phyloP scores from a whole-genome alignment of 2,888 invertebrate genomes.

The Melitaea athalia region DNA sequence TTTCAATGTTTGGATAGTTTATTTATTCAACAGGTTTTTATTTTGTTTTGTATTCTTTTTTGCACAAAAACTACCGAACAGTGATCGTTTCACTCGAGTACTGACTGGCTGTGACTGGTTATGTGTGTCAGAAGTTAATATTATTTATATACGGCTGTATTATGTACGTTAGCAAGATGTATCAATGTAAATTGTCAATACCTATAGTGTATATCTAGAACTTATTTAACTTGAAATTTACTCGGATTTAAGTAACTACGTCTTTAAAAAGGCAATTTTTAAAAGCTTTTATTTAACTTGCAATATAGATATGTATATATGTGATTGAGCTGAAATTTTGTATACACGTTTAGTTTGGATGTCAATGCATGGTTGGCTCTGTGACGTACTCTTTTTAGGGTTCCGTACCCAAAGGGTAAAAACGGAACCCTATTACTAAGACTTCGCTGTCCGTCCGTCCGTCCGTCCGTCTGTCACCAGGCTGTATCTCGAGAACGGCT shows the following conservation, averaged over 20 bases:
- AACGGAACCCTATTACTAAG: no score
- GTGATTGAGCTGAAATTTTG: no score
- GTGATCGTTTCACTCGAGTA: conserved; percentile 5
- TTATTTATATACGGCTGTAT: background rate
- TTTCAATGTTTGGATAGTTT: conserved; percentile 11
- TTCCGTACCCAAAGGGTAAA: no score
- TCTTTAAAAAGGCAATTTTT: background rate
- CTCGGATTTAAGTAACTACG: background rate
- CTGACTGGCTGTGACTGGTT: conserved; percentile 9
- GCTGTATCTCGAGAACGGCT: no score
- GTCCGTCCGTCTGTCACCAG: no score
- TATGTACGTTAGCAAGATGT: background rate
- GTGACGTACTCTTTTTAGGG: no score
- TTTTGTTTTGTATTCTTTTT: conserved; percentile 3
- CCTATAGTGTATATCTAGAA: background rate
- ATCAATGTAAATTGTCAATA: background rate
- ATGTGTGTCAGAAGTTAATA: conserved; percentile 1
- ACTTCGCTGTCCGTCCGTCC: no score
- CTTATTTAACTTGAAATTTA: background rate
- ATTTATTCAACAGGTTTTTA: conserved; percentile 4
- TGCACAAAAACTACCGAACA: conserved; percentile 16
- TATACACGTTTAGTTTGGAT: no score
- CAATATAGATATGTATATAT: no score
- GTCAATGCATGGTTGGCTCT: no score
- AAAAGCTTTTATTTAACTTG: background rate